A percentile compares a stretch with the other conserved stretches of the same genome.
phyloP scores from a whole-genome alignment of 2,888 invertebrate species.

The Nomada fucata region DNA sequence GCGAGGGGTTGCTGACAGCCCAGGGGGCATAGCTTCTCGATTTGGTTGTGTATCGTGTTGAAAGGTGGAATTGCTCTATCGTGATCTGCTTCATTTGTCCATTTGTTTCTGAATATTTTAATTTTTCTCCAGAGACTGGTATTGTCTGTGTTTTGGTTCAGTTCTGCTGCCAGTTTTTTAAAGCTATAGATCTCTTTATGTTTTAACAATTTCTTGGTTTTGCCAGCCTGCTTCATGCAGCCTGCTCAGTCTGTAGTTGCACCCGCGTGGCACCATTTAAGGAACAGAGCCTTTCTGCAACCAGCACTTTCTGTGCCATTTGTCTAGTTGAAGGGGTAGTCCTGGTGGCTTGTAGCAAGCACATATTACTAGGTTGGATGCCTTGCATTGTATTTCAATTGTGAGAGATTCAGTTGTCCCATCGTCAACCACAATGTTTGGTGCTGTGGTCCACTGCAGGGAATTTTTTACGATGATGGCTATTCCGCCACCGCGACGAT shows the following conservation, averaged over 20 bases:
- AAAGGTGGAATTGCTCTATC: neutral
- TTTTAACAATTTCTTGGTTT: neutral
- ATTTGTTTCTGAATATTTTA: constrained; percentile 7
- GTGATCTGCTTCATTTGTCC: neutral
- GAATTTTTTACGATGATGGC: too few relatives aligned
- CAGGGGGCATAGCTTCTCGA: constrained; percentile 15
- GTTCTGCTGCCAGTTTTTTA: neutral
- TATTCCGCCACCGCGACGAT: too few relatives aligned
- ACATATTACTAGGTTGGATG: too few relatives aligned
- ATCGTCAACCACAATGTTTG: too few relatives aligned
- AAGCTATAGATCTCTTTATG: neutral
- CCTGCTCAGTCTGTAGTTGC: neutral
- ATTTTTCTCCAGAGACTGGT: constrained; percentile 1
- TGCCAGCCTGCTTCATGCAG: neutral
- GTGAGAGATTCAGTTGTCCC: too few relatives aligned
- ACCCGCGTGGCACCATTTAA: neutral
- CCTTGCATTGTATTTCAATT: too few relatives aligned
- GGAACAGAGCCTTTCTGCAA: neutral
- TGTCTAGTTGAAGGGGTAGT: too few relatives aligned
- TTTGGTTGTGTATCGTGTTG: neutral
- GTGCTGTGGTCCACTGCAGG: too few relatives aligned
- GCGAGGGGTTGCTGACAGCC: neutral
- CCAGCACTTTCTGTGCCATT: too few relatives aligned
- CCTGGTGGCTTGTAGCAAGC: too few relatives aligned
- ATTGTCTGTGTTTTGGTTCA: neutral